These are phyloP conservation scores for Melieria omissa DNA, from an alignment of 2,888 invertebrate genomes.

Conservation along the genomic window DNA sequence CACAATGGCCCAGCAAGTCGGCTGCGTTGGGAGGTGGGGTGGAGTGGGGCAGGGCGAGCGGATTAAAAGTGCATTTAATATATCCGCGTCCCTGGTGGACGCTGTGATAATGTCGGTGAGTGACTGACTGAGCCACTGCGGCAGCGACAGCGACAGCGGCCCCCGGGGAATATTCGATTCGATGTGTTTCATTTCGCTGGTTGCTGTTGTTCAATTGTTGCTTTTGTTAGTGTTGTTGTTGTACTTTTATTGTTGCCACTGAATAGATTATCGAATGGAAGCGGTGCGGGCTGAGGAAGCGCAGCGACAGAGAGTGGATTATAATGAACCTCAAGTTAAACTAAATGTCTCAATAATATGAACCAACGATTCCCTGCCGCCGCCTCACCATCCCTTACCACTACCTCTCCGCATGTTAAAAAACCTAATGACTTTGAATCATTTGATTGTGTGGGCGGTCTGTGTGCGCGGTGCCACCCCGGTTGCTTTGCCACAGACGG, in stretches of 20 bases:
- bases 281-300: neutral
- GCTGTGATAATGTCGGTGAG: slow-evolving; percentile 11
- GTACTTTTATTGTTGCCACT: too few relatives aligned
- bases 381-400: neutral
- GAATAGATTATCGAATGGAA: neutral
- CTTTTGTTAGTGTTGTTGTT: neutral
- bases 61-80: slow-evolving; percentile 67
- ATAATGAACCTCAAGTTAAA: slow-evolving; percentile 59
- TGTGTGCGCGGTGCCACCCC: slow-evolving; percentile 32
- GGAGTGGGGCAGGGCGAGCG: slow-evolving; percentile 38
- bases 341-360: slow-evolving; percentile 55
- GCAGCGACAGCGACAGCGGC: neutral
- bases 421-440: slow-evolving; percentile 61
- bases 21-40: neutral
- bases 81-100: slow-evolving; percentile 6
- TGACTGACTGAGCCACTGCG: neutral
- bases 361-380: slow-evolving; percentile 24
- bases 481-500: slow-evolving; percentile 30
- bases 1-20: neutral
- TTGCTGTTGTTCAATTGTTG: neutral
- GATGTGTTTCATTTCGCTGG: too few relatives aligned
- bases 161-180: neutral
- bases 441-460: slow-evolving; percentile 62
- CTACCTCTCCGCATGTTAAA: slow-evolving; percentile 21
- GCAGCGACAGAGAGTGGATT: slow-evolving; percentile 43